Base-by-base conservation (phyloP, 2,113 vertebrate species). In the Dromiciops gliroides region DNA sequence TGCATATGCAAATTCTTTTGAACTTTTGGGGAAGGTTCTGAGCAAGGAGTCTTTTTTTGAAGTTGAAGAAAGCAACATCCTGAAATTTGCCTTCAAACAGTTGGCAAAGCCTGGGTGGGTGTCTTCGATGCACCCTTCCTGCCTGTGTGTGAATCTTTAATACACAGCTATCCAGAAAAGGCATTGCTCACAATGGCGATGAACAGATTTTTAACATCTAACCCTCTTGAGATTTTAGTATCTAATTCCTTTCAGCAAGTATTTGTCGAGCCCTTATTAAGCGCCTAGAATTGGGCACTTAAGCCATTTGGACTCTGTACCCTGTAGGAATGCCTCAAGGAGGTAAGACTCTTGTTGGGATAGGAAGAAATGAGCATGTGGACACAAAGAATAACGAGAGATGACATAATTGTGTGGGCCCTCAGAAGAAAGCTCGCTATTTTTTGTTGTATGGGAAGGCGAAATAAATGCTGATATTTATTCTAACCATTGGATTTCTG, bases 401-500 rank as follows among this genome's bases (percentile, higher is more conserved):
- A 83, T 44, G 22, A 44, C 14, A 83, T 83, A 8, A 83, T 44
- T 44, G n/a, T 44, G 67, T 50, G 31, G 23, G 4, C 92, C 48
- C 37, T 93, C 16, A 93, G 60, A 67, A 48, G 51, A 95, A 94
- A 89, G 48, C 50, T 48, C 83, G 60, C 22, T 89, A 1, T 37
- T 91, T 50, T 88, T 95, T 93, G 24, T 92, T 16, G 5, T 37
- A 92, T 10, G 95, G 25, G 7, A 92, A 75, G n/a, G 60, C 9
- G 53, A 56, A 91, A 48, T 75, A 92, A 91, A 25, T 89, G 6
- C 19, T 49, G 51, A 7, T 88, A 22, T 53, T 25, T 92, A 91
- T 94, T 95, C 94, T 96, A 89, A 25, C 22, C 89, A 26, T 95
- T 96, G 25, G 67, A 53, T 95, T 89, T 94, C 0, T 12, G 53